These are phyloP conservation scores for Drosophila demipolita DNA, from an alignment of 2,888 invertebrate species.

Conservation along the genomic window DNA sequence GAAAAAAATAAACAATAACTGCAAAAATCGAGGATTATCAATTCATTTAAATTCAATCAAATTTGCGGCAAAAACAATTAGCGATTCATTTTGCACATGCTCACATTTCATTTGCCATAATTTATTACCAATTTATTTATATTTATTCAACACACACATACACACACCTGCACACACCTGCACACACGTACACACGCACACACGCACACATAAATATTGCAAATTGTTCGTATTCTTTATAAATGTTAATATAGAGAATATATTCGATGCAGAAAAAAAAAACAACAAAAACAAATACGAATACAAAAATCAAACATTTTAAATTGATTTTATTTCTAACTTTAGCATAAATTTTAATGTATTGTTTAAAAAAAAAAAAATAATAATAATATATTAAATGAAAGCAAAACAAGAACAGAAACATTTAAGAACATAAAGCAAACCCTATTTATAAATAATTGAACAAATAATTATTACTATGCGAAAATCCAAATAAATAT, in stretches of 20 bases:
- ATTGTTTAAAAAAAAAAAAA: conserved; percentile 40
- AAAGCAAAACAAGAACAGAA: conserved; percentile 32
- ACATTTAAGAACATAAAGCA: conserved; percentile 40
- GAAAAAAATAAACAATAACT: not conserved
- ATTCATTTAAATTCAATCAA: conserved; percentile 33
- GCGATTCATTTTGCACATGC: conserved; percentile 46
- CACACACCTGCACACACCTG: not conserved
- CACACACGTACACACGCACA: conserved; percentile 6
- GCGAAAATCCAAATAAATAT: conserved; percentile 77
- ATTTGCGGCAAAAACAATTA: conserved; percentile 34
- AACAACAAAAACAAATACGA: not conserved
- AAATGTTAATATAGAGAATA: conserved; percentile 44
- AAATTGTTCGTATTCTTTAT: conserved; percentile 59
- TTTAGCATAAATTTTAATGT: conserved; percentile 76
- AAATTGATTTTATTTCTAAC: conserved; percentile 73
- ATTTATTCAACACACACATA: conserved; percentile 44
- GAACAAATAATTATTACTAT: conserved; percentile 70
- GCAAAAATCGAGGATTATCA: conserved; percentile 6
- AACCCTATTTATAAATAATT: conserved; percentile 60
- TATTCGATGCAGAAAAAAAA: conserved; percentile 13
- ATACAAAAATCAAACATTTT: conserved; percentile 54
- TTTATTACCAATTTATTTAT: conserved; percentile 51
- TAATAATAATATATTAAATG: conserved; percentile 1
- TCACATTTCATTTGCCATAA: conserved; percentile 57
- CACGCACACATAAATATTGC: conserved; percentile 57